Conservation (phyloP, 2,113 vertebrate genomes). For the Notothenia rossii region DNA sequence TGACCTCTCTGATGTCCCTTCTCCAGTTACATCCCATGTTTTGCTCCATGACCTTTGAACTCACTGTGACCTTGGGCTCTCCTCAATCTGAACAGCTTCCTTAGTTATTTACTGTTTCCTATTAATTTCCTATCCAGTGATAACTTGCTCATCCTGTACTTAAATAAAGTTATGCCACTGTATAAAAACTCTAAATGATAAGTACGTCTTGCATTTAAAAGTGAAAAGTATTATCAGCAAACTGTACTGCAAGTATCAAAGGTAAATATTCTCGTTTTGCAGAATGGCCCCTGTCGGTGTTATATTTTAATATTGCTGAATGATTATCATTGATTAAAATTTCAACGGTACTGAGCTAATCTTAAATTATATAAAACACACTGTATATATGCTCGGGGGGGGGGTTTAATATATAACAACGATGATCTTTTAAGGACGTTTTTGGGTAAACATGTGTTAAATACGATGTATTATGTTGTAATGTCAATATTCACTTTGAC, state of each 20-base stretch:
- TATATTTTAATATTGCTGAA: neutral
- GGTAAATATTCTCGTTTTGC: neutral
- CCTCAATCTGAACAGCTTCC: neutral
- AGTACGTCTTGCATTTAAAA: neutral
- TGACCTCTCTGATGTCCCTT: slow-evolving; percentile 42
- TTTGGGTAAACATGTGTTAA: neutral
- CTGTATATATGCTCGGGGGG: neutral
- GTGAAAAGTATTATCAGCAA: neutral
- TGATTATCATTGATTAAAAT: neutral
- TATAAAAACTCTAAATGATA: no score
- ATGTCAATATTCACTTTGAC: no score
- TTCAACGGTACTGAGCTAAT: neutral
- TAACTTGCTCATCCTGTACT: no score
- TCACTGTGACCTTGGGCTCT: slow-evolving; percentile 49
- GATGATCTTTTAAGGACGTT: neutral
- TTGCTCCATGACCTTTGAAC: slow-evolving; percentile 56
- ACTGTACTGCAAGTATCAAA: neutral
- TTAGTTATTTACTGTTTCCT: neutral
- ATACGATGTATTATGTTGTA: neutral
- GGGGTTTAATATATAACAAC: neutral
- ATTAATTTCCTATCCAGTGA: neutral
- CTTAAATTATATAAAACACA: no score
- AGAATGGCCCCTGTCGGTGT: no score
- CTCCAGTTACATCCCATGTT: slow-evolving; percentile 66
- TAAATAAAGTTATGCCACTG: no score